phyloP scores from a whole-genome alignment of 2,113 vertebrate genomes.

The Entomyzon cyanotis region DNA sequence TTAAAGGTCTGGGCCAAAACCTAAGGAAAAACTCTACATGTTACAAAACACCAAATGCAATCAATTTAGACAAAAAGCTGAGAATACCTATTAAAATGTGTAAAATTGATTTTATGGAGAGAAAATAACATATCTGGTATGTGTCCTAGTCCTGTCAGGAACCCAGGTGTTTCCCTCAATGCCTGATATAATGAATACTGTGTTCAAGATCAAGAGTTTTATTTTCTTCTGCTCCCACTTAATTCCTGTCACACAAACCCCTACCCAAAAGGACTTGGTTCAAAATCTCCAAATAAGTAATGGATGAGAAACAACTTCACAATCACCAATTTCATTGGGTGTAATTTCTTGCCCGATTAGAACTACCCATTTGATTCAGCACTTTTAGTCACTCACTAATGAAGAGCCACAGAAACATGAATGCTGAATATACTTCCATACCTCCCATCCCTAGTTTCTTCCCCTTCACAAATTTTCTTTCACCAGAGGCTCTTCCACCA shows the following conservation, averaged over 20 bases:
- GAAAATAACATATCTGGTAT: not conserved
- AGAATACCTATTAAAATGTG: slow-evolving; percentile 15
- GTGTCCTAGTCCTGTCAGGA: not conserved
- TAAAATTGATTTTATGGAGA: not conserved
- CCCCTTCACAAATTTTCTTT: not conserved
- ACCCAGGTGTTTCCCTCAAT: not conserved
- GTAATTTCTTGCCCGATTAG: not conserved
- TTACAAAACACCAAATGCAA: not conserved
- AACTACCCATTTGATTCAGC: not conserved
- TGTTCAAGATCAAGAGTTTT: not conserved
- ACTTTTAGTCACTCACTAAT: not conserved
- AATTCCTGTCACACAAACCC: not conserved
- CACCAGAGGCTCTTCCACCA: not conserved
- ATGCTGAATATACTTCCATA: not conserved
- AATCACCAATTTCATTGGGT: not conserved
- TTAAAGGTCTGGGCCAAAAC: not conserved
- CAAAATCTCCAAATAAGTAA: not conserved
- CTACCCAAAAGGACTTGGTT: not conserved
- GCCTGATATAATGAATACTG: not conserved
- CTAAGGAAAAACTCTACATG: not conserved
- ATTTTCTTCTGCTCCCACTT: accelerated
- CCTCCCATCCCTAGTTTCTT: not conserved
- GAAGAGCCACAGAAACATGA: not conserved
- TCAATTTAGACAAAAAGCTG: slow-evolving; percentile 14
- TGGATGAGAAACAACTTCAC: not conserved